These are phyloP conservation scores for Hoplostethus atlanticus DNA, from an alignment of 2,797 vertebrate genomes.

Conservation along the genomic window DNA sequence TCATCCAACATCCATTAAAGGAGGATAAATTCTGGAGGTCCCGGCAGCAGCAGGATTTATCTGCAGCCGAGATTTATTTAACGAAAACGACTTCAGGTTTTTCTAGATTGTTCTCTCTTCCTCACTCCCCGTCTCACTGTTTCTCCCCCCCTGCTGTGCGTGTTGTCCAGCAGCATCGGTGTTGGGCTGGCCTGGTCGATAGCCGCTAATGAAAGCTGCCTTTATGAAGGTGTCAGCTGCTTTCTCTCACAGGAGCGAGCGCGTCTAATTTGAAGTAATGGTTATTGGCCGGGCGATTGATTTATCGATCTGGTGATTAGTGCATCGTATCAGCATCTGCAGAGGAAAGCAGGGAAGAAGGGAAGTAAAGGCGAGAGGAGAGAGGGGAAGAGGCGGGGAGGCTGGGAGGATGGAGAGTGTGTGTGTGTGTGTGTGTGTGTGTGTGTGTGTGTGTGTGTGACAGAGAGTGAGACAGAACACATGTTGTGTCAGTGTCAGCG, in stretches of 20 bases:
- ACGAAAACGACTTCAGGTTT: slow-evolving; percentile 69
- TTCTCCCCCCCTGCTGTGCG: slow-evolving; percentile 22
- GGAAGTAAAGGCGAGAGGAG: neutral
- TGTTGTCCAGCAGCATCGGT: slow-evolving; percentile 48
- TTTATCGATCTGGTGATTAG: slow-evolving; percentile 75
- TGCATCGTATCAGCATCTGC: slow-evolving; percentile 61
- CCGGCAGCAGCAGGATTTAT: slow-evolving; percentile 61
- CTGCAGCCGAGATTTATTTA: slow-evolving; percentile 73
- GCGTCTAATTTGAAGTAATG: slow-evolving; percentile 79
- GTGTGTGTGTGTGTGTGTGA: slow-evolving; percentile 16
- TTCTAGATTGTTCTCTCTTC: slow-evolving; percentile 30
- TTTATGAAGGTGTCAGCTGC: slow-evolving; percentile 83
- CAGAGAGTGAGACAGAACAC: slow-evolving; percentile 15
- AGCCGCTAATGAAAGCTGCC: slow-evolving; percentile 76
- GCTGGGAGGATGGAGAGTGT: neutral
- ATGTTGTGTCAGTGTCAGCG: slow-evolving; percentile 25
- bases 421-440: slow-evolving; percentile 12
- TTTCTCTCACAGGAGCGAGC: slow-evolving; percentile 61
- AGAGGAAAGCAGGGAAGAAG: neutral
- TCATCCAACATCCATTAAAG: slow-evolving; percentile 72
- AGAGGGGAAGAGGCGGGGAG: slow-evolving; percentile 3
- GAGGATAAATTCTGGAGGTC: slow-evolving; percentile 59
- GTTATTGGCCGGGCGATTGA: slow-evolving; percentile 73
- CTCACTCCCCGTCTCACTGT: slow-evolving; percentile 22
- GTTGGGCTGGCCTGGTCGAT: slow-evolving; percentile 72